phyloP scores from a whole-genome alignment of 1,140 invertebrate genomes.

The Helicoverpa armigera region DNA sequence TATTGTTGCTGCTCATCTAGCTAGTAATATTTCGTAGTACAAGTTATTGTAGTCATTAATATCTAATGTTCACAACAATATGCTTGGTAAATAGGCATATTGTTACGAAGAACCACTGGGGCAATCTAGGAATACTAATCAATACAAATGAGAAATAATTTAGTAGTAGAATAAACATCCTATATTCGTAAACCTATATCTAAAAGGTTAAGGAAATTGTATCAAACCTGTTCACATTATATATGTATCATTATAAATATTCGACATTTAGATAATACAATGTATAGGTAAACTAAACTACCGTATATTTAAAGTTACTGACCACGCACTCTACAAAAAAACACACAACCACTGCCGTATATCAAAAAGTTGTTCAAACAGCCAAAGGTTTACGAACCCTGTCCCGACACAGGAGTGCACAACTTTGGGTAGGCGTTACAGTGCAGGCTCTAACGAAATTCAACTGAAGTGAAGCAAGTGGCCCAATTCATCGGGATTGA shows the following conservation, averaged over 20 bases:
- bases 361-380: constrained; percentile 12
- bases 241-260: no score
- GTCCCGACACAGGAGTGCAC: constrained; percentile 17
- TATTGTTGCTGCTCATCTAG: constrained; percentile 6
- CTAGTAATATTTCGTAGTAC: neutral
- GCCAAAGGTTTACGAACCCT: constrained; percentile 32
- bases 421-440: constrained; percentile 52
- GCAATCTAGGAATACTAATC: no score
- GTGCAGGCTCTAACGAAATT: constrained; percentile 55
- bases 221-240: no score
- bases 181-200: no score
- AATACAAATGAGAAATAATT: neutral
- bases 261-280: neutral
- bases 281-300: neutral
- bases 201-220: no score
- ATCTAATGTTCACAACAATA: no score
- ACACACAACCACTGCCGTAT: no score
- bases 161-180: no score
- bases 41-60: no score
- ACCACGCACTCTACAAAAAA: no score
- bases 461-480: constrained; percentile 64
- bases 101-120: no score
- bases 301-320: neutral
- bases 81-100: no score
- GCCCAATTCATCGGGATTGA: constrained; percentile 75